Percentiles rank a stretch among this genome's conserved stretches.
These are phyloP conservation scores for Suillia variegata DNA, from an alignment of 2,888 invertebrate species.

Conservation along the genomic window DNA sequence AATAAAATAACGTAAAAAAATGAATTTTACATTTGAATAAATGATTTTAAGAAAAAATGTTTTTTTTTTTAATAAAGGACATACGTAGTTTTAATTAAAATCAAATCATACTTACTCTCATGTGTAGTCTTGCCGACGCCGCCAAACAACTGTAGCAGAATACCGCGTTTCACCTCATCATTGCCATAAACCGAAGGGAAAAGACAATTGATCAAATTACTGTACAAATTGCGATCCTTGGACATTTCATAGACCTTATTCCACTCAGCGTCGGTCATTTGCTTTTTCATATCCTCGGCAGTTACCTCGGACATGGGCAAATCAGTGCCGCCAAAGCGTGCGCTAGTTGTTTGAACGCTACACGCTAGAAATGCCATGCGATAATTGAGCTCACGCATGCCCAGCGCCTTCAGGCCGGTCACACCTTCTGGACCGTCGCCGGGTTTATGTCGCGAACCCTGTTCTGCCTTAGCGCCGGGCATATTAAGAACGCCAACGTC, in stretches of 20 bases:
- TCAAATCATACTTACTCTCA: conserved; percentile 66
- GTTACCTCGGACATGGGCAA: conserved; percentile 86
- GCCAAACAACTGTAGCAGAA: conserved; percentile 94
- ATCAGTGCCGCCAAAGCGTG: conserved; percentile 86
- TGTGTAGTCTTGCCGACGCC: conserved; percentile 94
- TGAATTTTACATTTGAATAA: too few species aligned
- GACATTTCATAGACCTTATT: conserved; percentile 96
- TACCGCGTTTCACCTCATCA: conserved; percentile 92
- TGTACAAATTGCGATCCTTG: conserved; percentile 87
- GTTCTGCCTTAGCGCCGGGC: conserved; percentile 87
- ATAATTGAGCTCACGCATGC: conserved; percentile 81
- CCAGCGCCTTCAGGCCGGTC: conserved; percentile 79
- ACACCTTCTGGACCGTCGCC: conserved; percentile 83
- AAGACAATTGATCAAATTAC: conserved; percentile 86
- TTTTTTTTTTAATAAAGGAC: background rate
- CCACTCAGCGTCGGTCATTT: conserved; percentile 94
- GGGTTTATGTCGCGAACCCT: conserved; percentile 73
- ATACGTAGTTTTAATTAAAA: too few species aligned
- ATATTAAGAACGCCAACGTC: conserved; percentile 87
- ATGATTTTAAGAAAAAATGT: background rate
- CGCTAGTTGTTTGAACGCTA: conserved; percentile 84
- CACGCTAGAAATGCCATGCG: conserved; percentile 94
- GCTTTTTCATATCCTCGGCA: conserved; percentile 88
- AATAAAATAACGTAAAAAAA: background rate
- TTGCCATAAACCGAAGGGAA: conserved; percentile 98